Evolutionary conservation across 2,888 invertebrate genomes (phyloP), one percentile per base, ranked within the genome.

Genomic region (Dicyrtomina minuta): DNA sequence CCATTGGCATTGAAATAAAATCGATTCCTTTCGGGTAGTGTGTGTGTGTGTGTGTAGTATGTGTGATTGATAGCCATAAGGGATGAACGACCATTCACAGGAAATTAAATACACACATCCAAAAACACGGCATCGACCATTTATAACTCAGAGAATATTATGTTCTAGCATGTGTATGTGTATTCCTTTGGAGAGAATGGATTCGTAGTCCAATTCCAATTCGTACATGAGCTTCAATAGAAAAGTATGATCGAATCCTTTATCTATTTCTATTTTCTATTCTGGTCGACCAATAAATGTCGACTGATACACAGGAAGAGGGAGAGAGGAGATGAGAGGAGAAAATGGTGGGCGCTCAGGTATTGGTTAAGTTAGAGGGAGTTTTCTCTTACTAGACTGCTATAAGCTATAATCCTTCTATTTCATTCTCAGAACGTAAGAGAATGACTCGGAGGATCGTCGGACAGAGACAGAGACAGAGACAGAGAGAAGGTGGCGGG

Each of bases 51-150:
- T 8, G 33, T 33, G 8, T 15, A 26, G 4, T 24, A 5, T 55
- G 39, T 60, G 51, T 61, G 60, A 61, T 61, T 68, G 68, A 68
- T 68, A 61, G 61, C 43, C 39, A 44, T 17, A 46, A 24, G 17
- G 53, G 41, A 41, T 44, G 24, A 2, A 27, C 17, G 26, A 44
- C 43, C 67, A 60, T 5, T 61, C 43, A 55, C 61, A 68, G 68
- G 68, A 68, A 61, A 61, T 68, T 53, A 61, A 68, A 61, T 33
- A 41, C 8, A 61, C 17, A 61, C 65, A 55, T 26, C 33, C 33
- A 33, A 33, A n/a, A 33, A 8, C 8, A 33, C 33, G 8, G 12
- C 64, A 64, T 20, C 17, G 51, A n/a, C n/a, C n/a, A n/a, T n/a
- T n/a, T n/a, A n/a, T n/a, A n/a, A n/a, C n/a, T n/a, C n/a, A n/a